Percentiles rank a stretch among this genome's conserved stretches.
phyloP scores from a whole-genome alignment of 2,113 vertebrate species.

The Sialia sialis region DNA sequence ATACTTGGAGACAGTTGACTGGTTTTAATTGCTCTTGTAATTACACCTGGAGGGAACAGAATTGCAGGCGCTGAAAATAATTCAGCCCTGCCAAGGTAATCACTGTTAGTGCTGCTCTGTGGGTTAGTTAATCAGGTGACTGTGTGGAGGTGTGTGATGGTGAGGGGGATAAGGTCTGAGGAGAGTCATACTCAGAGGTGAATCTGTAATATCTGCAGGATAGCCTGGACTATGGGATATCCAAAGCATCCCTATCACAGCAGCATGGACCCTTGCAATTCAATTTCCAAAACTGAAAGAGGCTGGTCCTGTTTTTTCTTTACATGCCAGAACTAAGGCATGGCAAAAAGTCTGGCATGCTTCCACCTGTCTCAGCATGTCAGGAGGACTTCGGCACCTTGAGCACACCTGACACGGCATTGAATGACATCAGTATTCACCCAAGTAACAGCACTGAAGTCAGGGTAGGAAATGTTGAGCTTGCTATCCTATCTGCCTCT shows the following conservation, averaged over 20 bases:
- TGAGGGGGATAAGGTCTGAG: neutral
- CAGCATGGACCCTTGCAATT: neutral
- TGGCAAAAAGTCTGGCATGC: neutral
- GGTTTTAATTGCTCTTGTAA: slow-evolving; percentile 43
- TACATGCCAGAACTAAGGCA: neutral
- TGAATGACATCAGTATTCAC: neutral
- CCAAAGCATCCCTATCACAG: neutral
- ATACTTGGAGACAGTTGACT: slow-evolving; percentile 29
- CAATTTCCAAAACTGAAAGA: neutral
- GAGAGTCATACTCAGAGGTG: neutral
- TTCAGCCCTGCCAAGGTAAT: slow-evolving; percentile 35
- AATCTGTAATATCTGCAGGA: neutral
- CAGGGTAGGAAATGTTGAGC: neutral
- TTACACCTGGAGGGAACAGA: slow-evolving; percentile 52
- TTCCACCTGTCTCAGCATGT: neutral
- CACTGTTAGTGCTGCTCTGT: neutral
- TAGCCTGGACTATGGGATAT: neutral
- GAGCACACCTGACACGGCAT: accelerated
- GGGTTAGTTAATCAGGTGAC: neutral
- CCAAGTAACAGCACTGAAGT: neutral
- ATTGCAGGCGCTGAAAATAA: slow-evolving; percentile 27
- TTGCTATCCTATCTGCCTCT: neutral
- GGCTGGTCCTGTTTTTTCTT: neutral
- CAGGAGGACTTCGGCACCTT: neutral
- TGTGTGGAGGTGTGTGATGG: neutral